A percentile compares a stretch with the other conserved stretches of the same genome.
Evolutionary conservation across 2,797 vertebrate genomes (phyloP).

Genomic region (Tragelaphus oryx): DNA sequence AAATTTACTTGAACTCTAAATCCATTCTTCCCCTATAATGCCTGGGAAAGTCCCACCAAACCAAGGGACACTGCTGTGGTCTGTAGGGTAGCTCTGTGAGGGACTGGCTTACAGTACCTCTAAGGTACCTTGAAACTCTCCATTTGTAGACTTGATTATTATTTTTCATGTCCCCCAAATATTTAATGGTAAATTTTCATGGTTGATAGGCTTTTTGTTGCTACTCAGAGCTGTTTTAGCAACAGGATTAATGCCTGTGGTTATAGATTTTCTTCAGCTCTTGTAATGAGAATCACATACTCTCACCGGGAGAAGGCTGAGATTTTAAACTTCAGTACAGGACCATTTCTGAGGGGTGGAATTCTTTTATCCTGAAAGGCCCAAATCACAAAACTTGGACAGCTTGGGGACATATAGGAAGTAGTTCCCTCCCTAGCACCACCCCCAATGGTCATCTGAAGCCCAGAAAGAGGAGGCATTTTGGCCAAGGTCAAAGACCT

Average conservation of each 20-base stretch:
- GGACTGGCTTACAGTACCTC: not conserved
- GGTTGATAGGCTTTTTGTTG: conserved; percentile 36
- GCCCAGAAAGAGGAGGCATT: not conserved
- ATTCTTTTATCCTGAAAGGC: not conserved
- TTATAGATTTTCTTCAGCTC: conserved; percentile 7
- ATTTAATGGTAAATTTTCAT: conserved; percentile 28
- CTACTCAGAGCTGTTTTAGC: conserved; percentile 40
- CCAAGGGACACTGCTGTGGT: not conserved
- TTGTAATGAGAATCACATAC: conserved; percentile 45
- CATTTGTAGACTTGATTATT: not conserved
- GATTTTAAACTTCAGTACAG: not conserved
- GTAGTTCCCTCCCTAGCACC: not conserved
- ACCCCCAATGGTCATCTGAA: not conserved
- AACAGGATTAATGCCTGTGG: conserved; percentile 47
- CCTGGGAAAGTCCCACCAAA: not conserved
- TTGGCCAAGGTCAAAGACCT: conserved; percentile 22
- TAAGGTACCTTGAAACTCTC: conserved; percentile 1
- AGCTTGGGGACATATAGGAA: not conserved
- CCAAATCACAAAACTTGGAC: not conserved
- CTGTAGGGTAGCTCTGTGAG: not conserved
- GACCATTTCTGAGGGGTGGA: not conserved
- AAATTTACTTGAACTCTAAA: not conserved
- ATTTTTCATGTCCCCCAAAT: not conserved
- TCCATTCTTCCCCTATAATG: not conserved
- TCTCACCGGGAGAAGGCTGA: not conserved